Evolutionary conservation across 2,113 vertebrate genomes (phyloP).

Genomic region (Xyrauchen texanus): DNA sequence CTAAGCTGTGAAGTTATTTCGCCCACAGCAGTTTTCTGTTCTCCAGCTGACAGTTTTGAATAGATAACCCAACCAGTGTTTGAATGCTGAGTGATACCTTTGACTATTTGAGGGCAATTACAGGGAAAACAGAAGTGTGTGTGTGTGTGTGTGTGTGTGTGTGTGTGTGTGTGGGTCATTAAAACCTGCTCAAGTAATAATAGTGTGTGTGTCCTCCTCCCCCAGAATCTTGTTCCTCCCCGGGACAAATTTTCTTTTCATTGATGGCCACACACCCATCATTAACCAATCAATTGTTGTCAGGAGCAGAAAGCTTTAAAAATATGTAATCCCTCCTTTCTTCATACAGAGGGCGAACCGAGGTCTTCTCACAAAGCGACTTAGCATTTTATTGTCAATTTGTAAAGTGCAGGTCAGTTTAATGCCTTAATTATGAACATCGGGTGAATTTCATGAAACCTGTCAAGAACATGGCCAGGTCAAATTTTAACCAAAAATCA

Average conservation of each 20-base stretch:
- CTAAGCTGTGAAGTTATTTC: conserved; percentile 6
- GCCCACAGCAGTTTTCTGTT: background rate
- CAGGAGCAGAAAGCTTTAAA: conserved; percentile 22
- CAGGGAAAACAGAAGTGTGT: conserved; percentile 45
- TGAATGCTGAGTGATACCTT: conserved; percentile 20
- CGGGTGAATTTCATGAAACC: too few relatives aligned
- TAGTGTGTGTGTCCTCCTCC: conserved; percentile 58
- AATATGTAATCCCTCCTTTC: conserved; percentile 26
- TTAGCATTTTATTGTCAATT: background rate
- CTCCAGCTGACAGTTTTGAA: conserved; percentile 33
- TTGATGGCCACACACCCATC: conserved; percentile 71
- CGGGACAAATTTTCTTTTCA: conserved; percentile 69
- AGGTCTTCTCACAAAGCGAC: conserved; percentile 17
- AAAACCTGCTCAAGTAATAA: conserved; percentile 53
- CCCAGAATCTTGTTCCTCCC: conserved; percentile 63
- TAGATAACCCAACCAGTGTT: conserved; percentile 40
- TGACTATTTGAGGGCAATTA: conserved; percentile 30
- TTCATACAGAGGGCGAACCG: conserved; percentile 6
- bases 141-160: too few relatives aligned
- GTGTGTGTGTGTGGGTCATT: too few relatives aligned
- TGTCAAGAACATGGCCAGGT: too few relatives aligned
- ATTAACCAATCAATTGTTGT: conserved; percentile 63
- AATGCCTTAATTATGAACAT: too few relatives aligned
- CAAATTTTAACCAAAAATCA: too few relatives aligned
- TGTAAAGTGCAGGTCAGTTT: too few relatives aligned